phyloP scores from a whole-genome alignment of 2,888 invertebrate genomes.

The Anaspis maculata region DNA sequence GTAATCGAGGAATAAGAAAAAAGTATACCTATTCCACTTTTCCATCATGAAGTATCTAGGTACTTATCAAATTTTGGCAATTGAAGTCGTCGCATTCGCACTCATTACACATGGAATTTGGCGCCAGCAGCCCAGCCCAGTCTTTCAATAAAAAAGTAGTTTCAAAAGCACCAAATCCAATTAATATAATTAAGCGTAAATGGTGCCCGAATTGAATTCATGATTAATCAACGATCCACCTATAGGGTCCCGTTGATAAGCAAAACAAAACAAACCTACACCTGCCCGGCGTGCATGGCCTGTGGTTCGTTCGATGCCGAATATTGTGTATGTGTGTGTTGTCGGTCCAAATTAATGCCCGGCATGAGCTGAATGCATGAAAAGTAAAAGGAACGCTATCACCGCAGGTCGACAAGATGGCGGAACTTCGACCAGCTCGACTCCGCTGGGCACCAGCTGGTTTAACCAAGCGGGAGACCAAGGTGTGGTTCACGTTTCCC shows the following conservation, averaged over 20 bases:
- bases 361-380: constrained; percentile 27
- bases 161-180: no score
- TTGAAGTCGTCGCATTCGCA: no score
- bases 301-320: no score
- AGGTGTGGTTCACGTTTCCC: constrained; percentile 32
- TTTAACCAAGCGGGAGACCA: constrained; percentile 31
- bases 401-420: constrained; percentile 35
- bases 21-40: no score
- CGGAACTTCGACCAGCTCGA: constrained; percentile 17
- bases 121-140: no score
- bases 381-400: constrained; percentile 15
- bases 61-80: no score
- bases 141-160: no score
- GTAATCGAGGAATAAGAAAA: no score
- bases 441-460: constrained; percentile 13
- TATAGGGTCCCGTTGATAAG: constrained; percentile 9
- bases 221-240: constrained; percentile 12
- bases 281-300: constrained; percentile 31
- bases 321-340: no score
- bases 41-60: no score
- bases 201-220: constrained; percentile 9
- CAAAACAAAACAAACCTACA: constrained; percentile 25
- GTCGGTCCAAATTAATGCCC: constrained; percentile 34
- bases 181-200: constrained; percentile 14
- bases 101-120: no score